phyloP scores from a whole-genome alignment of 2,113 vertebrate species.

The Elachura formosa region DNA sequence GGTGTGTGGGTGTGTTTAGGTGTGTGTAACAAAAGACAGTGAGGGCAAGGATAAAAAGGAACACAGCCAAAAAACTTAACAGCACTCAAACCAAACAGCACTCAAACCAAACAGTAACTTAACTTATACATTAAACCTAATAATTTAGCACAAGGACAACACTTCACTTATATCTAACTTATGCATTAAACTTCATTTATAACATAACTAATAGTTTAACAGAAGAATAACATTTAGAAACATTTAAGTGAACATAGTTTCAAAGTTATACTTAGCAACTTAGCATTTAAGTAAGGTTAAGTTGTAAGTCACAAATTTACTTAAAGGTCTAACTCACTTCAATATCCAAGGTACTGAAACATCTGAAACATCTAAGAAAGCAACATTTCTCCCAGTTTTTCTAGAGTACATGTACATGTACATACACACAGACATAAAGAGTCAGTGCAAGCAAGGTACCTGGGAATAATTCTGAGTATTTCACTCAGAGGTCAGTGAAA shows the following conservation, averaged over 20 bases:
- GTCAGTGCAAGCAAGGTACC: background rate
- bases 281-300: background rate
- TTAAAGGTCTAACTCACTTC: fast-evolving
- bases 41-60: background rate
- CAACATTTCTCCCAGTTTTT: background rate
- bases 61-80: background rate
- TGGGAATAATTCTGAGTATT: background rate
- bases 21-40: background rate
- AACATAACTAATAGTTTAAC: background rate
- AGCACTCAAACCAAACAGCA: background rate
- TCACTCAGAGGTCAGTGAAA: background rate
- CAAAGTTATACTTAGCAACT: background rate
- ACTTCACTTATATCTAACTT: background rate
- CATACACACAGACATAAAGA: background rate
- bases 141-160: background rate
- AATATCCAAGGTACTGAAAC: background rate
- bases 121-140: background rate
- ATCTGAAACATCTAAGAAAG: background rate
- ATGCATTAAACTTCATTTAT: background rate
- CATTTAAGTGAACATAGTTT: background rate
- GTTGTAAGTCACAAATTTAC: background rate
- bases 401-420: too few relatives aligned
- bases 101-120: too few relatives aligned
- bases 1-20: background rate
- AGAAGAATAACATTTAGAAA: background rate